phyloP scores from a whole-genome alignment of 2,113 vertebrate species.

The Psilopsiagon aymara region DNA sequence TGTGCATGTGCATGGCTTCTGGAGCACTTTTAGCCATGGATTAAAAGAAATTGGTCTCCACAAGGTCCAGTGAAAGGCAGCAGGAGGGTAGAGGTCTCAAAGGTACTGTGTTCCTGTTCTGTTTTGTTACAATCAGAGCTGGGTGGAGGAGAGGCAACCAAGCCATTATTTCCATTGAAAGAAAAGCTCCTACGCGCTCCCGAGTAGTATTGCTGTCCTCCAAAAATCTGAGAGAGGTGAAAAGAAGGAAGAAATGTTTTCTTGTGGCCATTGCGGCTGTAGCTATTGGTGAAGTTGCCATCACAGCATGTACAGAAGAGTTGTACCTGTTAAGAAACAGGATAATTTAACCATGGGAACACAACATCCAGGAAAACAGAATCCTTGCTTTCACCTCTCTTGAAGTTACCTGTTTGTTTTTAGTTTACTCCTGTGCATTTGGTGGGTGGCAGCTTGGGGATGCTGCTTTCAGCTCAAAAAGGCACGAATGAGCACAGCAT shows the following conservation, averaged over 20 bases:
- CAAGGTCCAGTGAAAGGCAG: background rate
- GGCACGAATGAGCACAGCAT: background rate
- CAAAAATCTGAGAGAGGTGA: background rate
- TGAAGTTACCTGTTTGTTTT: background rate
- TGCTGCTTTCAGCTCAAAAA: background rate
- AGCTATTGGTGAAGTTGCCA: background rate
- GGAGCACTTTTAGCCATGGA: background rate
- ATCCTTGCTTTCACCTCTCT: background rate
- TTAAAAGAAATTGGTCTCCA: background rate
- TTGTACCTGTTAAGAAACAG: background rate
- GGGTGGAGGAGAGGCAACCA: background rate
- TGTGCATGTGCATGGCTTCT: background rate
- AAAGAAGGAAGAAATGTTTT: background rate
- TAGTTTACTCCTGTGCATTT: background rate
- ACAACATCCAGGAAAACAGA: background rate
- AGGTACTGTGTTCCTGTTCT: background rate
- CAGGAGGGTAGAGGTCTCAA: background rate
- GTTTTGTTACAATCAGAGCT: background rate
- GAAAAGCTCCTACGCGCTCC: background rate
- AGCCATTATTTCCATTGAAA: background rate
- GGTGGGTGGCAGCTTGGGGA: background rate
- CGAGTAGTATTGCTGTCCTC: background rate
- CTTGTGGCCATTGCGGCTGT: background rate
- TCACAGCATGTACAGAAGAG: fast-evolving
- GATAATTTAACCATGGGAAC: background rate